Conservation (phyloP, 2,113 vertebrate genomes). For the Corydoras sp. region DNA sequence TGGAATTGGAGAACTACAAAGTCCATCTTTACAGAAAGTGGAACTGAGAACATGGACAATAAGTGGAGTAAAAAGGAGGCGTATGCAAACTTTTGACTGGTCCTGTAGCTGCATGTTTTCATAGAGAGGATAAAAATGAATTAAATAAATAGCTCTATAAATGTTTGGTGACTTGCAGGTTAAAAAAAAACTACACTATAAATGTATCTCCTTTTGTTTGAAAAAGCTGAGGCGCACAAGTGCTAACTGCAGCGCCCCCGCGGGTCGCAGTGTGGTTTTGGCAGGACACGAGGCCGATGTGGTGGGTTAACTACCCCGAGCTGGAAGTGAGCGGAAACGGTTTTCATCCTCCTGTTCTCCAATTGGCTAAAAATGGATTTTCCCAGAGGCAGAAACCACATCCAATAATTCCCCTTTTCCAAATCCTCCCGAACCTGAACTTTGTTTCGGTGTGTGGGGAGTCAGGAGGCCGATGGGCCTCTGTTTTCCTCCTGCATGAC, state of each 20-base stretch:
- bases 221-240: conserved; percentile 5
- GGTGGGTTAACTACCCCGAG: conserved; percentile 11
- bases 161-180: no score
- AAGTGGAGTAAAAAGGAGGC: no score
- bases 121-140: no score
- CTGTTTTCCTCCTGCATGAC: not conserved
- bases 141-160: no score
- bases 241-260: not conserved
- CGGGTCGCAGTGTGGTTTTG: conserved; percentile 10
- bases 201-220: not conserved
- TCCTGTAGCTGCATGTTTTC: no score
- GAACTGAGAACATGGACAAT: no score
- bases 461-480: not conserved
- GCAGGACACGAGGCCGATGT: conserved; percentile 1
- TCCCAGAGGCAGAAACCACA: conserved; percentile 13
- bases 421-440: not conserved
- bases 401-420: not conserved
- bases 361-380: conserved; percentile 4
- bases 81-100: no score
- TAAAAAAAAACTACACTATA: no score
- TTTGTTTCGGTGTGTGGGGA: not conserved
- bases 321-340: not conserved
- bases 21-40: no score
- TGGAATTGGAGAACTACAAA: no score
- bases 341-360: conserved; percentile 7